Evolutionary conservation across 2,888 invertebrate species (phyloP).

Genomic region (Hirtodrosophila trivittata): DNA sequence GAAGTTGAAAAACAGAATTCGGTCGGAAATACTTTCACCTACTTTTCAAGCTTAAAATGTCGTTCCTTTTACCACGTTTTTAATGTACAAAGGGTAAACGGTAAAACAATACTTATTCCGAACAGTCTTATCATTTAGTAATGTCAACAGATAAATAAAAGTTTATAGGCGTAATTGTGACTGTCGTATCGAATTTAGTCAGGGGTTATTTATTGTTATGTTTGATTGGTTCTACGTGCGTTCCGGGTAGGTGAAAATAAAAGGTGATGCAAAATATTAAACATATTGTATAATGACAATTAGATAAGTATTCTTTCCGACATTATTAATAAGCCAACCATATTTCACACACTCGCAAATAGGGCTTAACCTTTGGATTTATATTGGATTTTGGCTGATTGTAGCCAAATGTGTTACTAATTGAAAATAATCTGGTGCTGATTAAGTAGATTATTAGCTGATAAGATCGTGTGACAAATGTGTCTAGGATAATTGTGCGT

Average conservation of each 20-base stretch:
- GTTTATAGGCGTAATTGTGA: too few relatives aligned
- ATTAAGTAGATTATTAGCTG: slow-evolving; percentile 50
- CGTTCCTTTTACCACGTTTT: too few relatives aligned
- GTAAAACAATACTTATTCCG: too few relatives aligned
- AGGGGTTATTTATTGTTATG: too few relatives aligned
- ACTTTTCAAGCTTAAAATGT: too few relatives aligned
- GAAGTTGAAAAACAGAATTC: too few relatives aligned
- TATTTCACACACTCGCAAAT: background rate
- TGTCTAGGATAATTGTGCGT: slow-evolving; percentile 66
- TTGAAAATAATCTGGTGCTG: slow-evolving; percentile 72
- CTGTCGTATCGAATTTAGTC: too few relatives aligned
- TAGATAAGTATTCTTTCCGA: slow-evolving; percentile 44
- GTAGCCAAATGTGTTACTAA: slow-evolving; percentile 61
- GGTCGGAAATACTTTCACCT: too few relatives aligned
- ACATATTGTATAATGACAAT: slow-evolving; percentile 51
- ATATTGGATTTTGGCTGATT: slow-evolving; percentile 67
- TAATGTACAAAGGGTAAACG: too few relatives aligned
- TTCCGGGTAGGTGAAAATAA: background rate
- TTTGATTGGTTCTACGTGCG: background rate
- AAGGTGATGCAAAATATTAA: slow-evolving; percentile 24
- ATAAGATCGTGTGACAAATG: slow-evolving; percentile 51
- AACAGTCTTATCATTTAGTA: too few relatives aligned
- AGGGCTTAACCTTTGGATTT: slow-evolving; percentile 53
- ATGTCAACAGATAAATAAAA: too few relatives aligned
- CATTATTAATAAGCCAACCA: slow-evolving; percentile 45